Percentiles rank a stretch among this genome's conserved stretches.
Conservation (phyloP, 2,888 invertebrate genomes). For the Tromatobia lineatoria region DNA sequence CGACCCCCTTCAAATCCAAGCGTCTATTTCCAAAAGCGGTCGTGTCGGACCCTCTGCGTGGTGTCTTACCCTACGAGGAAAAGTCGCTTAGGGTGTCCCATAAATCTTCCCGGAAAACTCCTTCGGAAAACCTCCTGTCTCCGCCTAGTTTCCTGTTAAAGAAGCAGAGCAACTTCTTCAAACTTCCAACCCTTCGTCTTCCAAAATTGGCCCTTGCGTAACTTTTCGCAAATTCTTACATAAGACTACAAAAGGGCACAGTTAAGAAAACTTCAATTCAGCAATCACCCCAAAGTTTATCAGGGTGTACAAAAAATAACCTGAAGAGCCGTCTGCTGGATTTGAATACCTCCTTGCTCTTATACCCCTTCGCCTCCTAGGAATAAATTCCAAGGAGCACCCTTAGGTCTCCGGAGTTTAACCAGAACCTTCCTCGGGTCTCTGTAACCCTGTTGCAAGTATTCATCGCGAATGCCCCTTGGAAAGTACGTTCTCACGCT, state of each 20-base stretch:
- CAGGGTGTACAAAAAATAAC: not conserved
- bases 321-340: not conserved
- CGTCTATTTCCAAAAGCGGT: not conserved
- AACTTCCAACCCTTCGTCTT: conserved; percentile 64
- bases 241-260: not conserved
- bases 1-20: conserved; percentile 1
- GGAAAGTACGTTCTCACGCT: conserved; percentile 80
- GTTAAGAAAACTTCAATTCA: not conserved
- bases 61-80: not conserved
- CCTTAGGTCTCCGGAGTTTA: conserved; percentile 1
- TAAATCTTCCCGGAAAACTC: conserved; percentile 27
- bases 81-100: not conserved
- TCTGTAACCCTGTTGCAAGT: conserved; percentile 77
- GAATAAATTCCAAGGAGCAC: conserved; percentile 24
- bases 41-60: not conserved
- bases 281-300: not conserved
- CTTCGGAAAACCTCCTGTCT: conserved; percentile 34
- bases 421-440: conserved; percentile 72
- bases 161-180: conserved; percentile 75
- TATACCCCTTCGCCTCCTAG: conserved; percentile 6
- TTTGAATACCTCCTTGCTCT: conserved; percentile 15
- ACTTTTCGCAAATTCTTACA: not conserved
- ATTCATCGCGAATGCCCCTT: conserved; percentile 78
- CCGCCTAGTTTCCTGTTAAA: conserved; percentile 75
- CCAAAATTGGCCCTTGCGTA: not conserved